phyloP scores from a whole-genome alignment of 2,797 vertebrate species.

The Dallia pectoralis region DNA sequence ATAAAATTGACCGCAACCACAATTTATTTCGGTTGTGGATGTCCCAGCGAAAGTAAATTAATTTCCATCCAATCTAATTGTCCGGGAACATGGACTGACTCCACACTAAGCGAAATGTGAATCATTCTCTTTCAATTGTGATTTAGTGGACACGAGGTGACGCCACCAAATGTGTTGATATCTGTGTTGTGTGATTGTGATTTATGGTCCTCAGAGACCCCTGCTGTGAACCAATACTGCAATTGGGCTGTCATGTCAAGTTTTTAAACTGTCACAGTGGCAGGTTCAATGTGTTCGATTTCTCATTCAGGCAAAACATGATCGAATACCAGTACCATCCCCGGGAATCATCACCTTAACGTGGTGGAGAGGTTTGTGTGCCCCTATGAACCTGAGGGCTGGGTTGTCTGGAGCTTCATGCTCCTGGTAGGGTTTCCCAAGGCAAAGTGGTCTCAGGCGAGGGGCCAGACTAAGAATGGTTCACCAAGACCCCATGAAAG shows the following conservation, averaged over 20 bases:
- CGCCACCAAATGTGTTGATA: slow-evolving; percentile 42
- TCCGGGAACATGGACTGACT: slow-evolving; percentile 25
- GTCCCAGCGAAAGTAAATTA: slow-evolving; percentile 60
- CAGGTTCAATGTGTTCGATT: slow-evolving; percentile 61
- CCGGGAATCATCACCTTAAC: no score
- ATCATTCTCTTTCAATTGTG: slow-evolving; percentile 31
- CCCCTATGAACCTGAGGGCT: no score
- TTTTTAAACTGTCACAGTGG: slow-evolving; percentile 64
- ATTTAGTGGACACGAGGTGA: slow-evolving; percentile 50
- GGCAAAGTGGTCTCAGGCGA: no score
- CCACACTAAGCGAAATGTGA: not conserved
- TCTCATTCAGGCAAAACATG: slow-evolving; percentile 59
- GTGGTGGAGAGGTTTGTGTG: no score
- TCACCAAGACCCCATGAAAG: no score
- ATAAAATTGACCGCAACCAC: slow-evolving; percentile 55
- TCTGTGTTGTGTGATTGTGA: slow-evolving; percentile 50
- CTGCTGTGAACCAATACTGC: slow-evolving; percentile 57
- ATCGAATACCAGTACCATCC: slow-evolving; percentile 56
- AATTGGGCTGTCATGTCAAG: slow-evolving; percentile 50
- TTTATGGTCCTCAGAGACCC: slow-evolving; percentile 40
- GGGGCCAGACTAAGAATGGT: no score
- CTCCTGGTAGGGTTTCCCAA: no score
- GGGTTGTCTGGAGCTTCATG: no score
- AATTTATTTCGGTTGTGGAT: slow-evolving; percentile 64
- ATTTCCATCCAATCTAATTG: slow-evolving; percentile 37